These are phyloP conservation scores for Serripes groenlandicus DNA, from an alignment of 2,888 invertebrate species.

Conservation along the genomic window DNA sequence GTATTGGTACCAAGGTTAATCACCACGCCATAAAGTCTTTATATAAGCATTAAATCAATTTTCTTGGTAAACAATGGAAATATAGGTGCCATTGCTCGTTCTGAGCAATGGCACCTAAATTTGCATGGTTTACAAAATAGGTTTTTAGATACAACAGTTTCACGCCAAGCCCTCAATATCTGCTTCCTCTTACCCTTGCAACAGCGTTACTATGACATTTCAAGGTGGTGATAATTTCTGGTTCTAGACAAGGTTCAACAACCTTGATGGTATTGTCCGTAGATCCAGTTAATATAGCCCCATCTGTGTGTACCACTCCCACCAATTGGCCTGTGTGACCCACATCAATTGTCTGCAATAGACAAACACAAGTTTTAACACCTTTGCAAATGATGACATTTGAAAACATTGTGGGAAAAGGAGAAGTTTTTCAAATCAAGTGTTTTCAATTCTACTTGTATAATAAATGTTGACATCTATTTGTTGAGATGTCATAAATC, in stretches of 20 bases:
- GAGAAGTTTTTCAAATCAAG: neutral
- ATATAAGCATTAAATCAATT: too few species aligned
- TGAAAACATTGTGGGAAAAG: constrained; percentile 3
- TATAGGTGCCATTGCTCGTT: too few species aligned
- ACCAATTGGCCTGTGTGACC: constrained; percentile 81
- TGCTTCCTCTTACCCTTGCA: constrained; percentile 80
- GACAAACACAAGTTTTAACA: neutral
- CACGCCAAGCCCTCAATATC: too few species aligned
- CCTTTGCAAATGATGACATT: neutral
- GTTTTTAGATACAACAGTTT: too few species aligned
- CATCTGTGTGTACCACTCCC: constrained; percentile 78
- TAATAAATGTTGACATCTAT: too few species aligned
- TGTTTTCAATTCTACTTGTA: neutral
- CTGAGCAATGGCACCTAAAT: too few species aligned
- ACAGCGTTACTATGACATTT: constrained; percentile 74
- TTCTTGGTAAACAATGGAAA: too few species aligned
- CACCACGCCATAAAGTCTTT: too few species aligned
- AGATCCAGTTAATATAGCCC: constrained; percentile 82
- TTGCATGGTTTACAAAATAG: too few species aligned
- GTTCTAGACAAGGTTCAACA: constrained; percentile 79
- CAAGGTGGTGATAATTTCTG: constrained; percentile 76
- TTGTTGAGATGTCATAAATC: too few species aligned
- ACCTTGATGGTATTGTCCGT: constrained; percentile 80
- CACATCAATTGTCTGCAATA: constrained; percentile 80
- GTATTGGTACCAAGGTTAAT: too few species aligned